Conservation (phyloP, 2,888 invertebrate genomes). For the Xanthia togata region DNA sequence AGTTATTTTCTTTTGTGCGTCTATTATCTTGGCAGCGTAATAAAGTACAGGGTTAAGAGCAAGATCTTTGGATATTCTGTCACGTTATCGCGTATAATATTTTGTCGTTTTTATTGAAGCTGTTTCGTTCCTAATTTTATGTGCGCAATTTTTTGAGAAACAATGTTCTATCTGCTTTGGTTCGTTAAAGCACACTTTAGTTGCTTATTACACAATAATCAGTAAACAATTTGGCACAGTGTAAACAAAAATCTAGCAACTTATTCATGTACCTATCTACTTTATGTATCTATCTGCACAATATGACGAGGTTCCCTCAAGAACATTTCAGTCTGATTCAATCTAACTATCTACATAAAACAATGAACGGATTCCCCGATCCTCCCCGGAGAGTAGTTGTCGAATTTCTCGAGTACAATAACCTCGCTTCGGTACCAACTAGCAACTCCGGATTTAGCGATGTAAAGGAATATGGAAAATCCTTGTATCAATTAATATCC, state of each 20-base stretch:
- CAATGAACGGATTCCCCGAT: conserved; percentile 44
- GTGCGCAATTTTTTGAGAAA: neutral
- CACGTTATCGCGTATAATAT: conserved; percentile 29
- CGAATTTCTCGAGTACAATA: conserved; percentile 49
- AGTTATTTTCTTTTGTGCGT: conserved; percentile 58
- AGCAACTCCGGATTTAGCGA: conserved; percentile 2
- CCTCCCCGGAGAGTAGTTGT: conserved; percentile 47
- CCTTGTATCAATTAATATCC: conserved; percentile 44
- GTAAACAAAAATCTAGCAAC: neutral
- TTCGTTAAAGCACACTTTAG: conserved; percentile 17
- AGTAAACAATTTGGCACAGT: neutral
- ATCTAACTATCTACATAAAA: conserved; percentile 52
- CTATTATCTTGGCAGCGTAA: conserved; percentile 51
- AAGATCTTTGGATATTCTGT: conserved; percentile 35
- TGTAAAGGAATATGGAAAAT: conserved; percentile 35
- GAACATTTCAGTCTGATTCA: conserved; percentile 30
- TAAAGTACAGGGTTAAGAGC: conserved; percentile 50
- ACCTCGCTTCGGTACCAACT: conserved; percentile 24
- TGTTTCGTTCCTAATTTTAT: conserved; percentile 38
- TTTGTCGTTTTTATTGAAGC: conserved; percentile 40
- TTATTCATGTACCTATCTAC: neutral
- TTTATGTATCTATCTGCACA: neutral
- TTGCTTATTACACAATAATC: neutral
- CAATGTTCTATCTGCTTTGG: neutral
- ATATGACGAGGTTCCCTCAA: conserved; percentile 7